phyloP scores from a whole-genome alignment of 2,797 vertebrate species.

The Zonotrichia albicollis region DNA sequence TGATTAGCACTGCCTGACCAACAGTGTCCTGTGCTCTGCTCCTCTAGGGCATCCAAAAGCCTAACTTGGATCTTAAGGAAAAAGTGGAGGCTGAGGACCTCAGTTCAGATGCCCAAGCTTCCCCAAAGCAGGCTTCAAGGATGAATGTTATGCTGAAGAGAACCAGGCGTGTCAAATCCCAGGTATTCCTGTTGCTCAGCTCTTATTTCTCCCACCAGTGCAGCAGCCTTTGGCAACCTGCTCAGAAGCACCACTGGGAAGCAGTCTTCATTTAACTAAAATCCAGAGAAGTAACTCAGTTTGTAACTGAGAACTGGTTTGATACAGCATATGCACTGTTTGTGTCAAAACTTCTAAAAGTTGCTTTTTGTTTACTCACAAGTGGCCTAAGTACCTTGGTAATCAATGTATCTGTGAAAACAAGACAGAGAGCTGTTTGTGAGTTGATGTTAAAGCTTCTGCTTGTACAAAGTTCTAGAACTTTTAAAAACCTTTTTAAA shows the following conservation, averaged over 20 bases:
- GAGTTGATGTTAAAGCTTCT: background rate
- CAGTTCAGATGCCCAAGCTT: constrained; percentile 72
- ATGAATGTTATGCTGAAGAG: constrained; percentile 77
- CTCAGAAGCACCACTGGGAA: background rate
- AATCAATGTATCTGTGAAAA: background rate
- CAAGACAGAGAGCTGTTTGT: background rate
- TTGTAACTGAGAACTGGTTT: background rate
- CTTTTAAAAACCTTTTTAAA: background rate
- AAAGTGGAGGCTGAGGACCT: constrained; percentile 85
- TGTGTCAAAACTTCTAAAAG: background rate
- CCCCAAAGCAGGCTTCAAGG: constrained; percentile 73
- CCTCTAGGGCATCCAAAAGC: constrained; percentile 86
- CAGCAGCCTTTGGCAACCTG: background rate
- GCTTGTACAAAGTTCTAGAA: background rate
- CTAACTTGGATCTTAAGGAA: constrained; percentile 87
- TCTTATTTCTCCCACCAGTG: background rate
- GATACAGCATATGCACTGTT: background rate
- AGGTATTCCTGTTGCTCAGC: constrained; percentile 65
- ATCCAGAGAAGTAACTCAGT: background rate
- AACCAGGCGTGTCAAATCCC: constrained; percentile 80
- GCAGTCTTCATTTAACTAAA: background rate
- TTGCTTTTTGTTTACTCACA: background rate
- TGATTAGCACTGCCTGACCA: background rate
- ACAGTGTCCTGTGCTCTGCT: constrained; percentile 63
- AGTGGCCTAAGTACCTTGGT: background rate